Conservation (phyloP, 2,113 vertebrate species). For the Nycticebus coucang region DNA sequence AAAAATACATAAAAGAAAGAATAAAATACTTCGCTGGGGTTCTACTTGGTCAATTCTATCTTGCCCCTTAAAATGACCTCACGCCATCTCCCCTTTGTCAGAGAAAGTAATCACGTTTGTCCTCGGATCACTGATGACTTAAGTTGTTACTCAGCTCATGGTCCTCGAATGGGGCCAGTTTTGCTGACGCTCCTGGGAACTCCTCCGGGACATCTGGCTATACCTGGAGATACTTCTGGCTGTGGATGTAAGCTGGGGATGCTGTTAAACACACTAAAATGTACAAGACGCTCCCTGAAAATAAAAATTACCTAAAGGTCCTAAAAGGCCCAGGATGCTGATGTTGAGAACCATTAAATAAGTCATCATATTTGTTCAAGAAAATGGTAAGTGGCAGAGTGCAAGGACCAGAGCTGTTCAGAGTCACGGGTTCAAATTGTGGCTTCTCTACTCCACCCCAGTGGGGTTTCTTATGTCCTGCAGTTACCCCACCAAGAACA, state of each 20-base stretch:
- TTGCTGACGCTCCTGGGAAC: not conserved
- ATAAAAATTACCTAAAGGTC: not conserved
- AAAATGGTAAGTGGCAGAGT: not conserved
- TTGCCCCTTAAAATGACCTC: not conserved
- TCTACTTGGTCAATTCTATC: not conserved
- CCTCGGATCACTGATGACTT: not conserved
- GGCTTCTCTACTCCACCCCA: not conserved
- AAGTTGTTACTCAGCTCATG: not conserved
- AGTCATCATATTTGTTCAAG: not conserved
- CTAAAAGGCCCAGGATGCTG: not conserved
- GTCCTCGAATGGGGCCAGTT: not conserved
- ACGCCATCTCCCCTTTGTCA: not conserved
- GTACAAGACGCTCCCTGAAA: not conserved
- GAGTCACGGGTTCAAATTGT: not conserved
- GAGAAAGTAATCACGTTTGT: not conserved
- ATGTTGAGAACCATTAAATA: not conserved
- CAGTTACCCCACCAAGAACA: conserved; percentile 7
- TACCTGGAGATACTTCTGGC: not conserved
- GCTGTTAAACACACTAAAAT: not conserved
- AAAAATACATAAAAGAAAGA: not conserved
- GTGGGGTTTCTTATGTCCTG: not conserved
- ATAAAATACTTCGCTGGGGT: not conserved
- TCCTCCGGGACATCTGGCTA: not conserved
- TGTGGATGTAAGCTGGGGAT: not conserved
- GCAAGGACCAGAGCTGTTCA: not conserved